Evolutionary conservation across 2,888 invertebrate species (phyloP).

Genomic region (Agrochola lychnidis): DNA sequence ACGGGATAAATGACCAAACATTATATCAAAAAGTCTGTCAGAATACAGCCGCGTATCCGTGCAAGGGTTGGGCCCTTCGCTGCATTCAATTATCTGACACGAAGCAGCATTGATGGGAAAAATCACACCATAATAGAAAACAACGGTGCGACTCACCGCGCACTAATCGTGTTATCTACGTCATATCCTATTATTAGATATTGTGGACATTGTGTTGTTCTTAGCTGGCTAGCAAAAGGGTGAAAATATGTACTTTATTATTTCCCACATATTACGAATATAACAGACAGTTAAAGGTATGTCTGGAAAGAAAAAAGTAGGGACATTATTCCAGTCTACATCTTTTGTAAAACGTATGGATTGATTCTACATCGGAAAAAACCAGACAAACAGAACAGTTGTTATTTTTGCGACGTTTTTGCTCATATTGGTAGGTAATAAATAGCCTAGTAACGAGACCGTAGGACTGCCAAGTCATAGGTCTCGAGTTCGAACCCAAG

Average conservation of each 20-base stretch:
- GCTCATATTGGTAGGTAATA: too few relatives aligned
- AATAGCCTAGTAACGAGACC: too few relatives aligned
- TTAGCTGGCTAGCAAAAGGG: constrained; percentile 25
- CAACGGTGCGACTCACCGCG: constrained; percentile 65
- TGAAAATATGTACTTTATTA: constrained; percentile 9
- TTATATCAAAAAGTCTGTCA: constrained; percentile 23
- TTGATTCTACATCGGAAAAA: neutral
- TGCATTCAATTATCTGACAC: constrained; percentile 77
- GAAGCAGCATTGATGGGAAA: constrained; percentile 73
- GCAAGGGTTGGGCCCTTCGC: constrained; percentile 73
- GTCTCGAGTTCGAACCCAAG: too few relatives aligned
- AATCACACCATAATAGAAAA: constrained; percentile 74
- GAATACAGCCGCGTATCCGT: constrained; percentile 64
- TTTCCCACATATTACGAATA: neutral
- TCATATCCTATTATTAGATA: constrained; percentile 50
- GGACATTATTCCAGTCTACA: neutral
- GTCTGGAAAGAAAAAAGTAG: neutral
- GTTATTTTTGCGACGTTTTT: neutral
- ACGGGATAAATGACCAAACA: neutral
- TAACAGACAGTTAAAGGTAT: neutral
- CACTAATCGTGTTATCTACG: constrained; percentile 61
- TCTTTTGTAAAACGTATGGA: neutral
- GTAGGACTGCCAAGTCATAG: too few relatives aligned
- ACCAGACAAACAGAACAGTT: too few relatives aligned
- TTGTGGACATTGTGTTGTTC: constrained; percentile 22